phyloP scores from a whole-genome alignment of 1,140 invertebrate species.

The Hylaeus volcanicus region DNA sequence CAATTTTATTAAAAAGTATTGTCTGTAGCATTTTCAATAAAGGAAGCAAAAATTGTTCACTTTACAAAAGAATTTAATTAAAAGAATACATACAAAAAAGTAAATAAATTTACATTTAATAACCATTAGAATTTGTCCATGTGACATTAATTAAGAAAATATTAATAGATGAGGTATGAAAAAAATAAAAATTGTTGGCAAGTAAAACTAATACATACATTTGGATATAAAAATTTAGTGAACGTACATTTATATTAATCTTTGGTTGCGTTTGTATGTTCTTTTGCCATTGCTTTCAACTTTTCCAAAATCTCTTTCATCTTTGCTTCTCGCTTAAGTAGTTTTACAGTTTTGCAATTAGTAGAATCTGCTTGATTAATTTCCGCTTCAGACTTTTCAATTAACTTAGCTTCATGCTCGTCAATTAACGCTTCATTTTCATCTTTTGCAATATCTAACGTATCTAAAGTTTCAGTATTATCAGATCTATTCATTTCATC shows the following conservation, averaged over 20 bases:
- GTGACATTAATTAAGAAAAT: background rate
- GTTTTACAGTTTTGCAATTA: slow-evolving; percentile 39
- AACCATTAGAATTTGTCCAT: no score
- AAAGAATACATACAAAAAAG: background rate
- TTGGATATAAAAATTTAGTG: background rate
- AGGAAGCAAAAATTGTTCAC: background rate
- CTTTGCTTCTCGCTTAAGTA: slow-evolving; percentile 62
- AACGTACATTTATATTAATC: background rate
- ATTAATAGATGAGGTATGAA: background rate
- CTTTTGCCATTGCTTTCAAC: slow-evolving; percentile 49
- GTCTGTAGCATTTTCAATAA: background rate
- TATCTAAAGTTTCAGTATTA: background rate
- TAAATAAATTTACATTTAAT: background rate
- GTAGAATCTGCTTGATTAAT: background rate
- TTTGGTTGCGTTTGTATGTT: background rate
- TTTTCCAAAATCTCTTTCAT: slow-evolving; percentile 62
- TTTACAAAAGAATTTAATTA: background rate
- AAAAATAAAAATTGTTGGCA: background rate
- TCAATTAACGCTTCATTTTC: background rate
- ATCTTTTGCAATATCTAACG: background rate
- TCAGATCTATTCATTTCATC: background rate
- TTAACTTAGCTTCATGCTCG: background rate
- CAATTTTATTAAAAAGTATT: slow-evolving; percentile 1
- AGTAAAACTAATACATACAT: background rate
- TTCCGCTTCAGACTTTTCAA: background rate